Conservation (phyloP, 2,888 invertebrate genomes). For the Bursaphelenchus okinawaensis region DNA sequence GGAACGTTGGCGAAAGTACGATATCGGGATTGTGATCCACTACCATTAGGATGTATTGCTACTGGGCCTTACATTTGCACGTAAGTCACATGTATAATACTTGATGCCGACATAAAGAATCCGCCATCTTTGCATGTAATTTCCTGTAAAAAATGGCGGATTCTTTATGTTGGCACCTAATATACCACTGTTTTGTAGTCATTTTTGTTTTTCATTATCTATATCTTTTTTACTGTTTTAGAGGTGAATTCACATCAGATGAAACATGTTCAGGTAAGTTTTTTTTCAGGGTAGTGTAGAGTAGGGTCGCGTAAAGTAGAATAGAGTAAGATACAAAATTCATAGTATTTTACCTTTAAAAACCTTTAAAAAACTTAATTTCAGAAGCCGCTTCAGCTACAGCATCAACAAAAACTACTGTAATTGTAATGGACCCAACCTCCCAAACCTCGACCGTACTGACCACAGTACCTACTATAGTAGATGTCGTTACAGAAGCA, state of each 20-base stretch:
- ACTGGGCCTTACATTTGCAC: slow-evolving; percentile 2
- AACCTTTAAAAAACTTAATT: too few relatives aligned
- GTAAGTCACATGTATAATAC: too few relatives aligned
- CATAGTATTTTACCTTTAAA: background rate
- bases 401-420: background rate
- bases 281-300: background rate
- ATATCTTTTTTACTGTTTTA: background rate
- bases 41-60: slow-evolving; percentile 9
- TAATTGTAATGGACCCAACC: background rate
- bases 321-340: background rate
- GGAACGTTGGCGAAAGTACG: background rate
- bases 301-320: too few relatives aligned
- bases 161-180: too few relatives aligned
- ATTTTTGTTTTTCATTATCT: background rate
- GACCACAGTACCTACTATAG: too few relatives aligned
- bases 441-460: too few relatives aligned
- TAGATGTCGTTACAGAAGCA: too few relatives aligned
- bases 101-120: too few relatives aligned
- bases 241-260: background rate
- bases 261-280: background rate
- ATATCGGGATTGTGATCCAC: slow-evolving; percentile 10
- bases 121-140: too few relatives aligned
- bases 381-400: background rate
- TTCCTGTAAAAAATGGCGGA: too few relatives aligned
- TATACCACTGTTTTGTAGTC: too few relatives aligned